Evolutionary conservation across 64 coral and sea anemone species (phyloP).

Genomic region (Astreopora myriophthalma): DNA sequence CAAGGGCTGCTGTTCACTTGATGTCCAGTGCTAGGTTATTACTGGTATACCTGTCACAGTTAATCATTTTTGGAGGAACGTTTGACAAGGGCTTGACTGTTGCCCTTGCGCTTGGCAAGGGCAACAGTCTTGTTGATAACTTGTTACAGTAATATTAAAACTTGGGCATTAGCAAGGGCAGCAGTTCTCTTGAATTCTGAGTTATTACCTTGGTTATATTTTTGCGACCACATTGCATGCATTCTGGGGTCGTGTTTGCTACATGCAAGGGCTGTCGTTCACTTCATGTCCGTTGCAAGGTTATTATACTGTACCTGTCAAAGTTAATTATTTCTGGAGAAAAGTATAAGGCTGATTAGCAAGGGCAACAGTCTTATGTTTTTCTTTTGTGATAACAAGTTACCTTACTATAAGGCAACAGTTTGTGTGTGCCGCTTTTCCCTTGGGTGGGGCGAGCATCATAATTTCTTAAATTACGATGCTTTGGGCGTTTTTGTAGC

Average conservation of each 20-base stretch:
- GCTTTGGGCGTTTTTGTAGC: slow-evolving; percentile 1
- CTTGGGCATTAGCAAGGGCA: slow-evolving; percentile 42
- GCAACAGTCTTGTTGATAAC: neutral
- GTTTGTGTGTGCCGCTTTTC: neutral
- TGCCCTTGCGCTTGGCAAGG: slow-evolving; percentile 10
- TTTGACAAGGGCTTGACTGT: no score
- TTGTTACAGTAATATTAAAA: no score
- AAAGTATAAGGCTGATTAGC: slow-evolving; percentile 6
- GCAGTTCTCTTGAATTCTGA: slow-evolving; percentile 12
- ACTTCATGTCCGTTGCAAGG: neutral
- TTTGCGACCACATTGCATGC: neutral
- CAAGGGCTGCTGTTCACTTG: slow-evolving; percentile 19
- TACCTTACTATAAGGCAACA: neutral
- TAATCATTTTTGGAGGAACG: slow-evolving; percentile 4
- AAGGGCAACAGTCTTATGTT: slow-evolving; percentile 3
- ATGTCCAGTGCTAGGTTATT: neutral
- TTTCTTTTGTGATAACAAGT: neutral
- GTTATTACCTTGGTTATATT: neutral
- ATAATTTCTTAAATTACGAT: neutral
- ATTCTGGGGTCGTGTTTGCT: neutral
- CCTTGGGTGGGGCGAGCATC: slow-evolving; percentile 7
- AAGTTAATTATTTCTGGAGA: neutral
- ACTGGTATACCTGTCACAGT: neutral
- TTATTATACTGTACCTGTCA: neutral
- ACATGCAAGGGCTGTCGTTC: neutral